Conservation (phyloP, 2,113 vertebrate species). For the Hemiprocne comata region DNA sequence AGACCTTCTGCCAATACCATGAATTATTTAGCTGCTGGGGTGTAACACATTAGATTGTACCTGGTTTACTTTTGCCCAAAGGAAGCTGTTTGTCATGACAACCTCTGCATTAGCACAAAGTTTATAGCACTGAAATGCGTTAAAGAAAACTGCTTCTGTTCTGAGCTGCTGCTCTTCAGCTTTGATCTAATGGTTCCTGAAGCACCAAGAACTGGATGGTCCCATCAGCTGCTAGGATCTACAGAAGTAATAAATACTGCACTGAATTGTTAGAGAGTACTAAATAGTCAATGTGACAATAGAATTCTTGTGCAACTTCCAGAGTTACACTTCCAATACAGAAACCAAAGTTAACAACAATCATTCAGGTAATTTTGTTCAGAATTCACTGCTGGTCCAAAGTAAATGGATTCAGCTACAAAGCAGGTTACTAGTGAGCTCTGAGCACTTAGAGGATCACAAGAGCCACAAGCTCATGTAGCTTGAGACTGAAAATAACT, state of each 20-base stretch:
- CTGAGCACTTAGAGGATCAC: neutral
- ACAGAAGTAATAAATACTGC: neutral
- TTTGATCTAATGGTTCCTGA: constrained; percentile 3
- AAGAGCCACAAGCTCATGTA: neutral
- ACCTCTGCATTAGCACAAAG: neutral
- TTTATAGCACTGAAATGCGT: neutral
- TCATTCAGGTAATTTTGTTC: neutral
- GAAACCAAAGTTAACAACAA: neutral
- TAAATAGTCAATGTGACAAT: neutral
- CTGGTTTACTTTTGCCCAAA: constrained; percentile 23
- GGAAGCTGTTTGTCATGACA: constrained; percentile 11
- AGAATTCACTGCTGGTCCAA: neutral
- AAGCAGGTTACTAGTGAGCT: neutral
- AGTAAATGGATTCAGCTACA: neutral
- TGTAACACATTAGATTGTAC: neutral
- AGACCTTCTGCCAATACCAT: constrained; percentile 1
- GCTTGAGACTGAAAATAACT: fast-evolving
- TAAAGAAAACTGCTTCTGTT: neutral
- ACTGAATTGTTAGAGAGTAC: neutral
- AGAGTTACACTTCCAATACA: neutral
- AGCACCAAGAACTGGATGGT: neutral
- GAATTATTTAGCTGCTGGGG: constrained; percentile 31
- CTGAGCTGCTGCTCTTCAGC: neutral
- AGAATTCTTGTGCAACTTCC: neutral
- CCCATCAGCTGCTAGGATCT: neutral